Evolutionary conservation across 2,113 vertebrate genomes (phyloP).

Genomic region (Oceanodroma tethys): DNA sequence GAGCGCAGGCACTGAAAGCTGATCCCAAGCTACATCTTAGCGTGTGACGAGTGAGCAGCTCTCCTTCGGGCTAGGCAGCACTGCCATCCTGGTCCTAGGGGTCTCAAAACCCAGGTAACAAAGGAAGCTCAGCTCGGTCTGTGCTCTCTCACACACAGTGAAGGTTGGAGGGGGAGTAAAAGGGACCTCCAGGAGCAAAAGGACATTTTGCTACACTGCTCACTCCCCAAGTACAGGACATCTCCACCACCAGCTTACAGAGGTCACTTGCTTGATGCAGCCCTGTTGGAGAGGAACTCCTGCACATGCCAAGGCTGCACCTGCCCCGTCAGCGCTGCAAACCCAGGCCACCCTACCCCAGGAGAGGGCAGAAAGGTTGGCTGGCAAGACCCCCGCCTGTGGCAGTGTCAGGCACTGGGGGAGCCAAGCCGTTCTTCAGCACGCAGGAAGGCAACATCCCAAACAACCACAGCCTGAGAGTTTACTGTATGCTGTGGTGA

Average conservation of each 20-base stretch:
- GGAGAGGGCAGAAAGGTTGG: not conserved
- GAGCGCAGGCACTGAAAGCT: not conserved
- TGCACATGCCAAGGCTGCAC: not conserved
- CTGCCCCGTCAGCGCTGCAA: accelerated
- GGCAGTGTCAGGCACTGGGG: not conserved
- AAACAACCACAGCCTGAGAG: not conserved
- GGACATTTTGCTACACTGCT: not conserved
- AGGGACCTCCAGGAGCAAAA: not conserved
- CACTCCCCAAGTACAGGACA: not conserved
- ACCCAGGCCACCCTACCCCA: not conserved
- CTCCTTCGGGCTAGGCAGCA: not conserved
- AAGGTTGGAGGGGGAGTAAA: not conserved
- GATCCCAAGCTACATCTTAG: not conserved
- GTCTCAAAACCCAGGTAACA: not conserved
- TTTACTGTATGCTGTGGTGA: not conserved
- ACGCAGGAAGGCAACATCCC: not conserved
- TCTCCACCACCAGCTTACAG: not conserved
- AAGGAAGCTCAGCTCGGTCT: not conserved
- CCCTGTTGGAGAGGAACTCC: not conserved
- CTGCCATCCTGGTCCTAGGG: not conserved
- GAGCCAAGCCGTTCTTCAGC: not conserved
- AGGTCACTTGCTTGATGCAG: not conserved
- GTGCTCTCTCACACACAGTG: not conserved
- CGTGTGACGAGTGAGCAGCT: accelerated
- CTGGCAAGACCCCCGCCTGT: not conserved